Conservation (phyloP, 2,113 vertebrate genomes). For the Platysternon megacephalum region DNA sequence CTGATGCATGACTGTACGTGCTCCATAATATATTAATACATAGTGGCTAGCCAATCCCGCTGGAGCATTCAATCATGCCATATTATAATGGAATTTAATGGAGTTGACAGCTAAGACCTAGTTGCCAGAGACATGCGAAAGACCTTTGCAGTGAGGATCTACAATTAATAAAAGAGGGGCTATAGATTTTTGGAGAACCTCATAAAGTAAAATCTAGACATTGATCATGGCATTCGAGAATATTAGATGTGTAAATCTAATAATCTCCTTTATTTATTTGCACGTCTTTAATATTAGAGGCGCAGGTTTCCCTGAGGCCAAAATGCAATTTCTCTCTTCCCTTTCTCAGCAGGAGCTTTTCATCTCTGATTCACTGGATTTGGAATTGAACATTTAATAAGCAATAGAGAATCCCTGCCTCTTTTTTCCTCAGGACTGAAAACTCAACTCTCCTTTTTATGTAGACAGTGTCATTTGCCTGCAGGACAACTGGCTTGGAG, state of each 20-base stretch:
- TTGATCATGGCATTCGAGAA: slow-evolving; percentile 17
- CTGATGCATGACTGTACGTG: slow-evolving; percentile 23
- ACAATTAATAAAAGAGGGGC: slow-evolving; percentile 55
- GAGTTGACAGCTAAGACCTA: slow-evolving; percentile 63
- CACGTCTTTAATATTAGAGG: slow-evolving; percentile 47
- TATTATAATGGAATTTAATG: slow-evolving; percentile 64
- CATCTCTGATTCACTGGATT: slow-evolving; percentile 64
- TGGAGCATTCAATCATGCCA: slow-evolving; percentile 57
- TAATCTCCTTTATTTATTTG: slow-evolving; percentile 48
- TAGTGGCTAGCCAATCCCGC: slow-evolving; percentile 44
- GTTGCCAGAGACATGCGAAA: slow-evolving; percentile 56
- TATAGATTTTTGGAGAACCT: slow-evolving; percentile 63
- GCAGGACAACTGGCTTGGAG: not conserved
- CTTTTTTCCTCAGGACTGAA: slow-evolving; percentile 45
- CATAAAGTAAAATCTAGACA: slow-evolving; percentile 62
- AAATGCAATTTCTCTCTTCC: slow-evolving; percentile 61
- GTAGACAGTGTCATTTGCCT: slow-evolving; percentile 14
- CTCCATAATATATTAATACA: slow-evolving; percentile 56
- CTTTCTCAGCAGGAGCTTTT: slow-evolving; percentile 68
- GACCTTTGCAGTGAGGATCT: slow-evolving; percentile 54
- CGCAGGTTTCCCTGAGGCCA: slow-evolving; percentile 42
- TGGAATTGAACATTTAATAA: slow-evolving; percentile 75
- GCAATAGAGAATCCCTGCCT: slow-evolving; percentile 62
- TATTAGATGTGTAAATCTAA: slow-evolving; percentile 50
- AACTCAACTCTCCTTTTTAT: slow-evolving; percentile 8